These are phyloP conservation scores for Ibidorhyncha struthersii DNA, from an alignment of 2,113 vertebrate species.

Conservation along the genomic window DNA sequence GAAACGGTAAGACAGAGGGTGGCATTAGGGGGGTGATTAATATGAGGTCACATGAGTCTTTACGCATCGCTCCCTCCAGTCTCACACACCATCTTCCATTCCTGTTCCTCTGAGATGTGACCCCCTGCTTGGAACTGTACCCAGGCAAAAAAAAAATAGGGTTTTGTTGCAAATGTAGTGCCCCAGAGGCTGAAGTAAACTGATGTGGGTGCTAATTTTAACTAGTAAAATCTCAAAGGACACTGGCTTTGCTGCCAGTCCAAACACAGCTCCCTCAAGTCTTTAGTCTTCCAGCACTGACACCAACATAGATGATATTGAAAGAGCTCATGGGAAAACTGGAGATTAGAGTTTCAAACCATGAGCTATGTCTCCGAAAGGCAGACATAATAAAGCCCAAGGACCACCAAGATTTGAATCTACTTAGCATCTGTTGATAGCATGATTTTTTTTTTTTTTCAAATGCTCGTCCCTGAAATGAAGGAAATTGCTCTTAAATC, in stretches of 20 bases:
- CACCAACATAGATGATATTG: not conserved
- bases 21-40: not conserved
- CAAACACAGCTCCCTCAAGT: not conserved
- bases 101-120: not conserved
- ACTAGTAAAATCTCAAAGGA: not conserved
- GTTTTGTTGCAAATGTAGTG: not conserved
- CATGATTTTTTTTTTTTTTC: not conserved
- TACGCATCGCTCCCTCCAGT: not conserved
- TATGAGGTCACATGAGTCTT: not conserved
- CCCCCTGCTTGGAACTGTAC: not conserved
- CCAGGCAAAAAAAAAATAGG: not conserved
- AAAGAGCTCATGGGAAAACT: not conserved
- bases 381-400: conserved; percentile 1
- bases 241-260: not conserved
- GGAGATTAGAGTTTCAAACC: not conserved
- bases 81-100: not conserved
- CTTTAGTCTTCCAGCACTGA: not conserved
- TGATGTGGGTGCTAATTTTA: not conserved
- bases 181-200: not conserved
- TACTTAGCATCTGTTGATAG: not conserved
- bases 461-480: not conserved
- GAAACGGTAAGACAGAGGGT: not conserved
- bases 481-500: not conserved
- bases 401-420: not conserved
- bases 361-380: not conserved